Evolutionary conservation across 1,140 invertebrate species (phyloP), one percentile per base, ranked within the genome.

Genomic region (Ectropis grisescens): DNA sequence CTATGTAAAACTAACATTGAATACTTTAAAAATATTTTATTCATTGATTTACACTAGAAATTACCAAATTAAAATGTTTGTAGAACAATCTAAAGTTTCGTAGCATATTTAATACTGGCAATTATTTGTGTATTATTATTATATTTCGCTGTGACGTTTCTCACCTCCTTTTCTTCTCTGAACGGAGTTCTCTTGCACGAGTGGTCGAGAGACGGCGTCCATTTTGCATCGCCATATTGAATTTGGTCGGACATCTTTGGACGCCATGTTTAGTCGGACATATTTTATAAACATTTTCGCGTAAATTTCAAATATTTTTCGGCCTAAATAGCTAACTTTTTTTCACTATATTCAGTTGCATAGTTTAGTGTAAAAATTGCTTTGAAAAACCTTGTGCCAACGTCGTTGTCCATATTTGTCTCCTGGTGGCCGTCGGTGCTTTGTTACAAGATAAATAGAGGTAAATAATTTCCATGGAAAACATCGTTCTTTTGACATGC

Each of bases 261-360:
- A 81, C 81, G 81, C 81, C 81, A 83, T 83, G 79, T 83, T 83
- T 82, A 82, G 81, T 76, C 78, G 67, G 79, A 82, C 79, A 82
- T 82, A 82, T 82, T 82, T 82, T 82, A 79, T 82, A 82, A 82
- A 82, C 76, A 82, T 79, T 82, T 81, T 82, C 79, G 79, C 79
- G 79, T 82, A 81, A 82, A 78, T 81, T 82, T 82, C 74, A 82
- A 82, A 82, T 82, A 79, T 80, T 81, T 74, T 71, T 65, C 38
- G 58, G 53, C 53, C 61, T 66, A 68, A 76, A 66, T 78, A 78
- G 62, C 52, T 54, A 74, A 76, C 62, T 70, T 80, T 81, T 81
- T 76, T 81, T 76, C 74, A 72, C 60, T 74, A 55, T 64, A 71
- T 62, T 60, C 59, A 57, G 58, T 58, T 55, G 50, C 43, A 64